Percentiles rank a stretch among this genome's conserved stretches.
Conservation (phyloP, 92 coral and sea anemone species). For the Phenganax stokvisi region DNA sequence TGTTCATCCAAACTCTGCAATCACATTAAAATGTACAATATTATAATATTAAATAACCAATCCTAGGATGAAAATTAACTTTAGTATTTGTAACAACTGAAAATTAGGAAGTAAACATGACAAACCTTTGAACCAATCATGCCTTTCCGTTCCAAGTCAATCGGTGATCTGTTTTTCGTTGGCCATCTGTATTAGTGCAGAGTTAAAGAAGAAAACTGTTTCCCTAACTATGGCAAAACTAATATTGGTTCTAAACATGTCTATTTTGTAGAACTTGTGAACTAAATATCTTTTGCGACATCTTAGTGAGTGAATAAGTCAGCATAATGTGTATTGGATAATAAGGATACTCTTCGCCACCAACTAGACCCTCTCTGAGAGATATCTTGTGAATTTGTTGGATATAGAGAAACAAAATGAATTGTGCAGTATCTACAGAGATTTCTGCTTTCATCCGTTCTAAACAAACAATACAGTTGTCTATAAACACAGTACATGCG, state of each 20-base stretch:
- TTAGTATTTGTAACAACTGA: neutral
- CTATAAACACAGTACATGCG: no score
- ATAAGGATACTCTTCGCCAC: constrained; percentile 67
- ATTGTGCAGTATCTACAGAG: constrained; percentile 75
- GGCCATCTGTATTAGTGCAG: constrained; percentile 73
- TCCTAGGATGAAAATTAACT: no score
- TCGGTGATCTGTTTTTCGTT: constrained; percentile 84
- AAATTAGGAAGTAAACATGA: neutral
- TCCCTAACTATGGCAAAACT: neutral
- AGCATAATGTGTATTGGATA: no score
- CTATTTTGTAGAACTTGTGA: neutral
- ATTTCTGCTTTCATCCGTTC: constrained; percentile 63
- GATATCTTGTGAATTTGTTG: constrained; percentile 97
- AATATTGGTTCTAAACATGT: neutral
- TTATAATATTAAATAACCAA: neutral
- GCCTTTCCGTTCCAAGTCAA: constrained; percentile 85
- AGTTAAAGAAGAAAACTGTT: neutral
- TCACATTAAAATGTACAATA: neutral
- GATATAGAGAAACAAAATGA: constrained; percentile 78
- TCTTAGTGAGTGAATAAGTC: neutral
- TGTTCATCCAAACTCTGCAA: constrained; percentile 93
- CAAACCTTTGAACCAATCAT: constrained; percentile 85
- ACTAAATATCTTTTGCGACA: neutral
- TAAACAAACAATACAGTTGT: constrained; percentile 32
- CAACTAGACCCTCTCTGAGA: constrained; percentile 75